These are phyloP conservation scores for Adelognathus sp. DNA, from an alignment of 2,888 invertebrate species.

Conservation along the genomic window DNA sequence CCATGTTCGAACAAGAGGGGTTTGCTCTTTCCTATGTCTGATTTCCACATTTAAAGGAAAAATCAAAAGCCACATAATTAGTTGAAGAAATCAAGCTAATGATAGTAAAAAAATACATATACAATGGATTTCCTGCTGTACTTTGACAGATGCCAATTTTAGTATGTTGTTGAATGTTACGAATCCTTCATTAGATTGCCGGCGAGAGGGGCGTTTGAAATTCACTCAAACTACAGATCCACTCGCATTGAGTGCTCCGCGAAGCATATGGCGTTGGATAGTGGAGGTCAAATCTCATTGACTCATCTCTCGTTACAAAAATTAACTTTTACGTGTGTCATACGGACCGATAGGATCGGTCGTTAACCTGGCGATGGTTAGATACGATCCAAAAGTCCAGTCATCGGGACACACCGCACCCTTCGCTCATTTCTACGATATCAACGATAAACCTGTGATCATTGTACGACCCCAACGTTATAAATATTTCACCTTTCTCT, in stretches of 20 bases:
- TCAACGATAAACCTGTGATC: neutral
- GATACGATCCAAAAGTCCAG: neutral
- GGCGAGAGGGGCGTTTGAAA: conserved; percentile 32
- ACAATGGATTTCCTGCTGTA: no score
- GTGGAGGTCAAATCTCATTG: conserved; percentile 26
- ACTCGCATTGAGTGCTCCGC: conserved; percentile 30
- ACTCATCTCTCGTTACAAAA: conserved; percentile 47
- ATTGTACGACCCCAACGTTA: neutral
- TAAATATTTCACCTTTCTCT: no score
- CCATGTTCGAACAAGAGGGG: neutral
- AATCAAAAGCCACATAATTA: no score
- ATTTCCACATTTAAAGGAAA: no score
- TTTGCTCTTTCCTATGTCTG: no score
- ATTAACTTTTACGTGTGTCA: conserved; percentile 48
- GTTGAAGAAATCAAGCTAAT: no score
- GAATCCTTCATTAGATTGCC: neutral
- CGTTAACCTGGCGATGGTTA: conserved; percentile 35
- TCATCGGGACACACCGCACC: conserved; percentile 38
- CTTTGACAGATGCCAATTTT: neutral
- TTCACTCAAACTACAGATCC: conserved; percentile 39
- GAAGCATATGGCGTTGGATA: conserved; percentile 32
- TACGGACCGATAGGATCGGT: conserved; percentile 43
- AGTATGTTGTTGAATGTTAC: neutral
- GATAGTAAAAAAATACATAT: no score
- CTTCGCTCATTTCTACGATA: conserved; percentile 15